These are phyloP conservation scores for Charanyca ferruginea DNA, from an alignment of 2,888 invertebrate species.

Conservation along the genomic window DNA sequence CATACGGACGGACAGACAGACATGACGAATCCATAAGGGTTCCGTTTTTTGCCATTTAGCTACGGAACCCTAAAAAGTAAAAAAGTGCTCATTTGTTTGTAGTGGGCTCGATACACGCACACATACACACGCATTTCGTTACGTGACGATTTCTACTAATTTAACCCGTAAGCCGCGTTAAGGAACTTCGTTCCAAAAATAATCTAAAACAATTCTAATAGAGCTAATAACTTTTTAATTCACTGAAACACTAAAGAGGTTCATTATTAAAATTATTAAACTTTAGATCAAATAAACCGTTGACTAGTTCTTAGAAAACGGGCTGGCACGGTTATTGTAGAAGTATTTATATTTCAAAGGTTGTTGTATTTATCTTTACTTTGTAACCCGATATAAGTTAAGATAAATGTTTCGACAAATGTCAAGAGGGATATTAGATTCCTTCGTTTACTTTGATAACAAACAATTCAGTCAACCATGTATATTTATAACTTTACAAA, in stretches of 20 bases:
- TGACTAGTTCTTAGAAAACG: conserved; percentile 13
- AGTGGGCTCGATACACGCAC: too few species aligned
- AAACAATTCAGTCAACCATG: conserved; percentile 10
- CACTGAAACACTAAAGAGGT: background rate
- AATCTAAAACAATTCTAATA: background rate
- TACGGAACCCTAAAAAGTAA: too few species aligned
- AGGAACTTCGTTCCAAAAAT: too few species aligned
- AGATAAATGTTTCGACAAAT: conserved; percentile 35
- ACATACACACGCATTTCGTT: too few species aligned
- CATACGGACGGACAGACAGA: too few species aligned
- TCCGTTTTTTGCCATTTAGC: too few species aligned
- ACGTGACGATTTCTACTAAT: too few species aligned
- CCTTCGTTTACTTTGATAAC: conserved; percentile 26
- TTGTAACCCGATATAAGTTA: conserved; percentile 35
- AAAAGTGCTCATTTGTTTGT: too few species aligned
- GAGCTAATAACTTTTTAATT: background rate
- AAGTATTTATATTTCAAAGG: conserved; percentile 40
- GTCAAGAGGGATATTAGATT: conserved; percentile 33
- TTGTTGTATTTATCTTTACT: conserved; percentile 30
- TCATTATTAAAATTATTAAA: conserved; percentile 24
- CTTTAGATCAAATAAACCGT: conserved; percentile 21
- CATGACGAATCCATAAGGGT: too few species aligned
- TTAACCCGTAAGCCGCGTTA: too few species aligned
- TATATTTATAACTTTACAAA: background rate
- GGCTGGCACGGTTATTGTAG: conserved; percentile 1